Base-by-base conservation (phyloP, 2,888 invertebrate genomes). In the Phymatocera aterrima region DNA sequence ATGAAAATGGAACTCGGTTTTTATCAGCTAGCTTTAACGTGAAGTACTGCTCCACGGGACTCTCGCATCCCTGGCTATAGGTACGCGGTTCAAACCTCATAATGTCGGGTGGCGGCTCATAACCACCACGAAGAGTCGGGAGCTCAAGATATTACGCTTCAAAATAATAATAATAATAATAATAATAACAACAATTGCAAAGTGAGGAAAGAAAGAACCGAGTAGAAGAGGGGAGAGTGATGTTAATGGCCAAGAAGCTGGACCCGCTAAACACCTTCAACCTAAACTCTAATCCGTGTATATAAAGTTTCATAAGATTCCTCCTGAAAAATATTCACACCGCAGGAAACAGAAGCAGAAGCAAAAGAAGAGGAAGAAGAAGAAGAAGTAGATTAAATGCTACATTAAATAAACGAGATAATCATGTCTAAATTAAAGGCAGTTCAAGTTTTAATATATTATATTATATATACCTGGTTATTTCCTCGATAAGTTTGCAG, bases 401-500 rank as follows among this genome's bases (percentile, higher is more conserved):
- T n/a, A n/a, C n/a, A n/a, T n/a, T n/a, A n/a, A n/a, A 31, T 18
- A 15, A 79, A 78, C 18, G 3, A 24, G 37, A 28, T 61, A 65
- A n/a, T 54, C 4, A 54, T 6, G 2, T n/a, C 6, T n/a, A 54
- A 6, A 18, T 54, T 54, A 12, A 3, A 88, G 21, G 79, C 24
- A 79, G 15, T 57, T 77, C 43, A 65, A 70, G 64, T 51, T 78
- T 46, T 70, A 81, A 15, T 48, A 48, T 48, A 21, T 64, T 8
- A 64, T 64, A 34, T 57, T n/a, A 3, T 61, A 61, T 34, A 34
- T 92, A 97, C 97, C 98, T 94, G 79, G 98, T 98, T 87, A 98
- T 98, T 93, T 99, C 98, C 92, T 98, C 98, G 80, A 97, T 93
- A 80, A 99, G 93, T 91, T 98, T 98, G 92, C 98, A 98, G 0